These are phyloP conservation scores for Dipodomys stephensi DNA, from an alignment of 2,113 vertebrate species.

Conservation along the genomic window DNA sequence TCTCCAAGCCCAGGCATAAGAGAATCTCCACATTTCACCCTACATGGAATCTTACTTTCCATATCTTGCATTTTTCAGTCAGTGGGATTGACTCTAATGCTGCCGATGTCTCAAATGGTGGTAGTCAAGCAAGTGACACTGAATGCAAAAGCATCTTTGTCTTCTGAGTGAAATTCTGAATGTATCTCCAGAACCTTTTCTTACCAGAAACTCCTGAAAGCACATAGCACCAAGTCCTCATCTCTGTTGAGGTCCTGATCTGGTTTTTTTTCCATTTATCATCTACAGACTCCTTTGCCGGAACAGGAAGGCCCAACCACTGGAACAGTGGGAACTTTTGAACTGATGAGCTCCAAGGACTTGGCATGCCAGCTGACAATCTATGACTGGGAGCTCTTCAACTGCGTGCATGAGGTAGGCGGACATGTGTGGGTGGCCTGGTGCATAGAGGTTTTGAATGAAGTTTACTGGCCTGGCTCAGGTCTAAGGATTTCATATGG, in stretches of 20 bases:
- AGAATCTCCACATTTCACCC: not conserved
- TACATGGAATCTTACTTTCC: not conserved
- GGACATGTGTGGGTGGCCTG: not conserved
- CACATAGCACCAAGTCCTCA: not conserved
- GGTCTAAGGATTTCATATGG: not conserved
- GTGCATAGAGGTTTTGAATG: not conserved
- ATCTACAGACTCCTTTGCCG: constrained; percentile 91
- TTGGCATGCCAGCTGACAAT: constrained; percentile 97
- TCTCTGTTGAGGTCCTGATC: constrained; percentile 51
- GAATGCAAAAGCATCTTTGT: constrained; percentile 17
- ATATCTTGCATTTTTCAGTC: not conserved
- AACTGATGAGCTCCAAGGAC: constrained; percentile 99
- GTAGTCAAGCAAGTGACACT: not conserved
- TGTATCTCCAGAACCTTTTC: constrained; percentile 48
- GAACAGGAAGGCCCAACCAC: constrained; percentile 96
- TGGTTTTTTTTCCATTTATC: constrained; percentile 54
- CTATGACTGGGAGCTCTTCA: constrained; percentile 99
- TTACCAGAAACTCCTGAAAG: not conserved
- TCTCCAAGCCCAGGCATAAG: not conserved
- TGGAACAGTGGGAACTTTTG: constrained; percentile 93
- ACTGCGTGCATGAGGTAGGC: constrained; percentile 97
- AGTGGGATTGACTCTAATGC: not conserved
- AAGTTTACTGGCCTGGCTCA: not conserved
- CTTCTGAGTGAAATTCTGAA: constrained; percentile 47
- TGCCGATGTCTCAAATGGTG: not conserved